A percentile compares a stretch with the other conserved stretches of the same genome.
These are phyloP conservation scores for Mesorhabditis belari DNA, from an alignment of 2,888 invertebrate genomes.

Conservation along the genomic window DNA sequence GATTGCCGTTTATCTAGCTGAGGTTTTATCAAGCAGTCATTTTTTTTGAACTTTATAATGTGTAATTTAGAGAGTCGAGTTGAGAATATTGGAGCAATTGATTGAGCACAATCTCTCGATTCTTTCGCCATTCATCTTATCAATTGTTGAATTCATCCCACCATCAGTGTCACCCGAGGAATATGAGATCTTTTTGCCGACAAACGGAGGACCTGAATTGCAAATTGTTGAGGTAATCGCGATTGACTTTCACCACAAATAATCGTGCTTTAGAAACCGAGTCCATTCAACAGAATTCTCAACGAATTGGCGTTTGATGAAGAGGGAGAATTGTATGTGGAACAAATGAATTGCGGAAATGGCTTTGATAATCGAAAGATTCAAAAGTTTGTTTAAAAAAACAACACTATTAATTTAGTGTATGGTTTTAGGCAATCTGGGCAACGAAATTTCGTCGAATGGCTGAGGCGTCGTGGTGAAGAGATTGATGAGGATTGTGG, in stretches of 20 bases:
- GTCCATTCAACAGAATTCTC: too few species aligned
- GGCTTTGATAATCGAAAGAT: too few species aligned
- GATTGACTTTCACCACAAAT: too few species aligned
- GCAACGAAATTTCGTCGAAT: conserved; percentile 13
- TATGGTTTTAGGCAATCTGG: not conserved
- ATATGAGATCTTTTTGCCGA: too few species aligned
- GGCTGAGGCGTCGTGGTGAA: conserved; percentile 13
- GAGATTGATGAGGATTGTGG: conserved; percentile 31
- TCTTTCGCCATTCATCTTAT: not conserved
- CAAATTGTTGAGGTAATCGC: too few species aligned
- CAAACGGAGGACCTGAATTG: too few species aligned
- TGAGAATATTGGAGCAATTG: not conserved
- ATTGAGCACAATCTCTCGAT: not conserved
- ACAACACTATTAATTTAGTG: not conserved
- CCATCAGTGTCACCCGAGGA: too few species aligned
- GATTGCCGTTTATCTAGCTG: conserved; percentile 22
- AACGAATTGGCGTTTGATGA: too few species aligned
- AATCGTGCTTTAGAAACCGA: too few species aligned
- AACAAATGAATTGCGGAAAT: too few species aligned
- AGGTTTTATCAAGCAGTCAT: conserved; percentile 8
- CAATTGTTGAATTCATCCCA: not conserved
- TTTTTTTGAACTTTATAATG: too few species aligned
- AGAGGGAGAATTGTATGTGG: too few species aligned
- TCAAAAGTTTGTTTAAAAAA: not conserved
- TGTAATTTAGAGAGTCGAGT: not conserved